Percentiles rank a stretch among this genome's conserved stretches.
phyloP scores from a whole-genome alignment of 2,113 vertebrate species.

The Raja brachyura region DNA sequence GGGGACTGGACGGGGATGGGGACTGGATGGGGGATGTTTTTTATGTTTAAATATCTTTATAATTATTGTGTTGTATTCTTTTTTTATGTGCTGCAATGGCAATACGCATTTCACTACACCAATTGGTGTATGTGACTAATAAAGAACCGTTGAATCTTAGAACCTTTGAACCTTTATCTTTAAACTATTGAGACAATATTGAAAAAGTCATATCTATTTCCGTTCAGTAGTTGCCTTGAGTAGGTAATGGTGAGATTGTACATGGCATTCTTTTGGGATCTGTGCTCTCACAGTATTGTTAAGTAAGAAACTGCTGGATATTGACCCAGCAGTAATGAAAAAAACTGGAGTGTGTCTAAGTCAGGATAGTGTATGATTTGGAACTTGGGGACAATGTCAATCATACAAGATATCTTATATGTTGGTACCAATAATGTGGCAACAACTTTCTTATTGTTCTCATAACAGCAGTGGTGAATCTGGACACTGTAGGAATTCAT shows the following conservation, averaged over 20 bases:
- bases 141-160: no score
- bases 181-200: not conserved
- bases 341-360: not conserved
- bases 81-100: no score
- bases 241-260: not conserved
- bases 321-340: not conserved
- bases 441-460: not conserved
- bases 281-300: not conserved
- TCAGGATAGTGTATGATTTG: not conserved
- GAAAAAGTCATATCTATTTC: not conserved
- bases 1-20: no score
- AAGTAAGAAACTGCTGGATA: not conserved
- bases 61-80: no score
- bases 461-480: not conserved
- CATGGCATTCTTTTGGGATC: not conserved
- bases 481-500: not conserved
- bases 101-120: no score
- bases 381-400: not conserved
- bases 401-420: no score
- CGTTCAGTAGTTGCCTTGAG: not conserved
- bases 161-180: not conserved
- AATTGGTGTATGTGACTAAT: no score
- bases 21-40: no score
- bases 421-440: no score
- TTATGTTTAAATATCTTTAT: no score